These are phyloP conservation scores for Protophormia terraenovae DNA, from an alignment of 2,888 invertebrate genomes.

Conservation along the genomic window DNA sequence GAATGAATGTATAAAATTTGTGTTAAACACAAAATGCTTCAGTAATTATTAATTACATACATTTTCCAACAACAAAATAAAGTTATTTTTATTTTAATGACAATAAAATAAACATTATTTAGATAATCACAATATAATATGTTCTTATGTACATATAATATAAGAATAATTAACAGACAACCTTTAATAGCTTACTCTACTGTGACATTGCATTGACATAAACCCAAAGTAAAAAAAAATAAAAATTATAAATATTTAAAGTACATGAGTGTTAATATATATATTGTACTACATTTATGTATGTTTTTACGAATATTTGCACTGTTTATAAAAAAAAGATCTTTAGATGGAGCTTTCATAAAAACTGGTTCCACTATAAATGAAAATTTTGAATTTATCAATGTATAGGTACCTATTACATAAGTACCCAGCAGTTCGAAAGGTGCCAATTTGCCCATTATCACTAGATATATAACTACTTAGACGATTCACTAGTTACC, in stretches of 20 bases:
- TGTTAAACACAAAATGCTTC: constrained; percentile 37
- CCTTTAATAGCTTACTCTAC: neutral
- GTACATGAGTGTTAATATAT: too few relatives aligned
- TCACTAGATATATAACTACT: too few relatives aligned
- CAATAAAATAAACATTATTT: neutral
- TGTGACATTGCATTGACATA: constrained; percentile 12
- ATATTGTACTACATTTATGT: neutral
- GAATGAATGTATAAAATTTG: constrained; percentile 18
- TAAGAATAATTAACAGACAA: too few relatives aligned
- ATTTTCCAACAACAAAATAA: neutral
- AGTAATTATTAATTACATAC: constrained; percentile 29
- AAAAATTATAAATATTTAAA: neutral
- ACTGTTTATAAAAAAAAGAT: neutral
- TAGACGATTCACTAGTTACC: too few relatives aligned
- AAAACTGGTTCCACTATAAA: neutral
- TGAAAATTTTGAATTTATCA: neutral
- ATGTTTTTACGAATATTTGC: neutral
- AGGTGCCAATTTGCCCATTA: too few relatives aligned
- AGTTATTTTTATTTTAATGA: neutral
- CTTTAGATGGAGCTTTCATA: neutral
- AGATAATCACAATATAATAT: too few relatives aligned
- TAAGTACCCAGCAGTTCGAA: too few relatives aligned
- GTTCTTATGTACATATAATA: neutral
- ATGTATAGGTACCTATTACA: neutral
- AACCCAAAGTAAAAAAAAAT: neutral